These are phyloP conservation scores for Chlorospingus flavigularis DNA, from an alignment of 2,797 vertebrate species.

Conservation along the genomic window DNA sequence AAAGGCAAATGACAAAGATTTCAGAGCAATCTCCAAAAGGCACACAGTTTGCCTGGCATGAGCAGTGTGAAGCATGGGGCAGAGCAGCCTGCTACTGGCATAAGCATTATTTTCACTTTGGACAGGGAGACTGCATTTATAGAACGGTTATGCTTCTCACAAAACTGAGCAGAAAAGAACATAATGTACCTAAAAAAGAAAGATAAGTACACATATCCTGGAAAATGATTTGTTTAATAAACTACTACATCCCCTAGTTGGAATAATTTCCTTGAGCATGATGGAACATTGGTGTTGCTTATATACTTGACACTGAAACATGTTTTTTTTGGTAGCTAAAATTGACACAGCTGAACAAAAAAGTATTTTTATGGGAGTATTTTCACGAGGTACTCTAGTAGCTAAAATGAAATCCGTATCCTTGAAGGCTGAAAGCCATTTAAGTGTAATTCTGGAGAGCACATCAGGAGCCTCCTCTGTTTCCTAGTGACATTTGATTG, in stretches of 20 bases:
- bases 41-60: neutral
- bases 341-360: neutral
- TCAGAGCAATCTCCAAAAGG: neutral
- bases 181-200: conserved; percentile 7
- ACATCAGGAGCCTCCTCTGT: neutral
- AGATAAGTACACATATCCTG: conserved; percentile 30
- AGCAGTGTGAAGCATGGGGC: neutral
- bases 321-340: neutral
- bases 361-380: neutral
- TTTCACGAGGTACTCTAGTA: neutral
- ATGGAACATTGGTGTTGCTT: conserved; percentile 27
- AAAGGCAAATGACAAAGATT: neutral
- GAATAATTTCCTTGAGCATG: conserved; percentile 34
- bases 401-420: neutral
- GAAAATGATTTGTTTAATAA: conserved; percentile 62
- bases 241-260: conserved; percentile 37
- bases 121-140: neutral
- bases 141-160: neutral
- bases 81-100: neutral
- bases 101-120: neutral
- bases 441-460: neutral
- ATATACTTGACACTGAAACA: neutral
- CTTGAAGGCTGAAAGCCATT: neutral
- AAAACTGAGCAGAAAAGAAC: conserved; percentile 15
- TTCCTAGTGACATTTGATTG: neutral